These are phyloP conservation scores for Periophthalmus magnuspinnatus DNA, from an alignment of 2,797 vertebrate species.

Conservation along the genomic window DNA sequence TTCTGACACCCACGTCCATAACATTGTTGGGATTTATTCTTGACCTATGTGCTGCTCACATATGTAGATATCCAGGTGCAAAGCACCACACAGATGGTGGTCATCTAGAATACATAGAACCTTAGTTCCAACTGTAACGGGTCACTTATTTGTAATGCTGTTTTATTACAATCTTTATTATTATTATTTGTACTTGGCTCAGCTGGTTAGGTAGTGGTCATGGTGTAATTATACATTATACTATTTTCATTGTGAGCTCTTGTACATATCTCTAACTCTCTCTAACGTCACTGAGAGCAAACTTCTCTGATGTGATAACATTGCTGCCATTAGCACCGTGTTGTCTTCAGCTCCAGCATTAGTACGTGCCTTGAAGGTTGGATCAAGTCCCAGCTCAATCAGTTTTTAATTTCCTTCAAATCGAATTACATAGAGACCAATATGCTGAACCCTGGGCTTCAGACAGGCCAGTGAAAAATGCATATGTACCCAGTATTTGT, in stretches of 20 bases:
- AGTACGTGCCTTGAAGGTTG: constrained; percentile 19
- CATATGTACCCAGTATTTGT: constrained; percentile 43
- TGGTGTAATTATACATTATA: too few relatives aligned
- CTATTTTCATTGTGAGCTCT: neutral
- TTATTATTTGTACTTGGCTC: neutral
- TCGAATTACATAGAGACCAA: constrained; percentile 65
- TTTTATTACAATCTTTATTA: neutral
- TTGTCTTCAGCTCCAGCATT: constrained; percentile 13
- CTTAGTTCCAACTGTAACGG: too few relatives aligned
- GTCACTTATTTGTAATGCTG: neutral
- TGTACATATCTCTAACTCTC: constrained; percentile 14
- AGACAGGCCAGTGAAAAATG: constrained; percentile 51
- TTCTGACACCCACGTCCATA: too few relatives aligned
- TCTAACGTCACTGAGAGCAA: neutral
- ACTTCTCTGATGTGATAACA: constrained; percentile 37
- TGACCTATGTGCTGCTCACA: too few relatives aligned
- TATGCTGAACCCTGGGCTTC: constrained; percentile 58
- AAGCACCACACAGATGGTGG: too few relatives aligned
- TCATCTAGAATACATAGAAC: too few relatives aligned
- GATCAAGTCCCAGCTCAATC: constrained; percentile 57
- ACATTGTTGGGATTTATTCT: too few relatives aligned
- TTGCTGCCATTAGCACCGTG: constrained; percentile 13
- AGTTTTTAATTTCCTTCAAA: constrained; percentile 70
- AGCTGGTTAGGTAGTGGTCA: neutral
- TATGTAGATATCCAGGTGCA: too few relatives aligned